Base-by-base conservation (phyloP, 1,140 invertebrate genomes). In the Brachionus rubens region DNA sequence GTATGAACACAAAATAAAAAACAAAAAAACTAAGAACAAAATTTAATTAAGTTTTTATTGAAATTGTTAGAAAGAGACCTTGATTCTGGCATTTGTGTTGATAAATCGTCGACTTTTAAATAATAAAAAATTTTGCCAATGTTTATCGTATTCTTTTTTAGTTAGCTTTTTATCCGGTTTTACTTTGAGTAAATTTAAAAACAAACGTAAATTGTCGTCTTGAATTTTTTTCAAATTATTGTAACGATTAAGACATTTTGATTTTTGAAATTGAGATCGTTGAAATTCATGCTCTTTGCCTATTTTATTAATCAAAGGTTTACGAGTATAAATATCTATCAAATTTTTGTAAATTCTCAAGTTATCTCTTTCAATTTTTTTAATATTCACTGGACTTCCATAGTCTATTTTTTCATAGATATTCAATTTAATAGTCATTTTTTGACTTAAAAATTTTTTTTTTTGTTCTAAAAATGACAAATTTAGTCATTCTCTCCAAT, bases 281-380 rank as follows among this genome's bases (percentile, higher is more conserved):
- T 59, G 30, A 5, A 36, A 33, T 36, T 36, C 16, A 28, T 33
- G 36, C 14, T 33, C 36, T 41, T 40, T 9, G 16, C 36, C 40
- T 12, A 65, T 19, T 26, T 65, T 43, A 24, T 41, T 65, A 16
- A 65, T 12, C 12, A 43, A 19, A 24, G 56, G 56, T 33, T 43
- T 65, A n/a, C 59, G 28, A n/a, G 59, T 65, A 26, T 65, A 65
- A 41, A 65, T 65, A 10, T 21, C 7, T 43, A 65, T 65, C 21
- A 65, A 43, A 43, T 65, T 65, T 43, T 43, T 65, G 40, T 65
- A 65, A 41, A 65, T 43, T 10, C 40, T 10, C n/a, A 65, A 26
- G 24, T 65, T 65, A 43, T 65, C 59, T 65, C 40, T 65, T 43
- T 65, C 59, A 43, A 65, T 65, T 65, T 65, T 65, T 65, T 65